phyloP scores from a whole-genome alignment of 2,797 vertebrate genomes.

The Oceanodroma leucorhoa region DNA sequence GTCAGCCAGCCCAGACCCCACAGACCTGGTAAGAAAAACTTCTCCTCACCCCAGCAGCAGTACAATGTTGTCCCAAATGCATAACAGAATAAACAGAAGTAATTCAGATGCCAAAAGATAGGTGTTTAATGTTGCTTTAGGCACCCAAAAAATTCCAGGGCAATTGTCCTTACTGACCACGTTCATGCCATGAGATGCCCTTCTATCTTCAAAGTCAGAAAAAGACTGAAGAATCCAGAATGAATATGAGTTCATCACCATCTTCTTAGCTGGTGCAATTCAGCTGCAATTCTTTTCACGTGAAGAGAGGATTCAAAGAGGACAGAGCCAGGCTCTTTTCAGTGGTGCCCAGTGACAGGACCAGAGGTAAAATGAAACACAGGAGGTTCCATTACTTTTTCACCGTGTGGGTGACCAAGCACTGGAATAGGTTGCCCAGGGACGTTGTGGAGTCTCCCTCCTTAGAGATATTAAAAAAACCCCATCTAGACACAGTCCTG shows the following conservation, averaged over 20 bases:
- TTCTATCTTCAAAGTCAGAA: not conserved
- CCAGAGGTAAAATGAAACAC: no score
- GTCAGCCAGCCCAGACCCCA: not conserved
- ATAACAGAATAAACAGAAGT: not conserved
- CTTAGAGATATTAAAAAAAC: no score
- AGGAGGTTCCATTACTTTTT: no score
- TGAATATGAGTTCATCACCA: not conserved
- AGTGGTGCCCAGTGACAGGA: no score
- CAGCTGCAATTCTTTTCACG: not conserved
- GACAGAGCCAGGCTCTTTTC: no score
- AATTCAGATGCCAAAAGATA: not conserved
- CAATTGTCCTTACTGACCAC: not conserved
- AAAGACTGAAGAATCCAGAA: not conserved
- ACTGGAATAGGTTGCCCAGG: no score
- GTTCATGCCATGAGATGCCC: not conserved
- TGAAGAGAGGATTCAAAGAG: not conserved
- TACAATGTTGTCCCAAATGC: not conserved
- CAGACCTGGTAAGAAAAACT: not conserved
- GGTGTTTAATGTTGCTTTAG: not conserved
- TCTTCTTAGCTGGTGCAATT: not conserved
- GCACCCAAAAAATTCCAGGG: not conserved
- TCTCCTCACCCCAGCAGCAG: not conserved
- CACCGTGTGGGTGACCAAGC: no score
- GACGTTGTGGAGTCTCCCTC: no score
- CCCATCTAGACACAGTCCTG: no score